Base-by-base conservation (phyloP, 2,113 vertebrate species). In the Brevimyrus niger region DNA sequence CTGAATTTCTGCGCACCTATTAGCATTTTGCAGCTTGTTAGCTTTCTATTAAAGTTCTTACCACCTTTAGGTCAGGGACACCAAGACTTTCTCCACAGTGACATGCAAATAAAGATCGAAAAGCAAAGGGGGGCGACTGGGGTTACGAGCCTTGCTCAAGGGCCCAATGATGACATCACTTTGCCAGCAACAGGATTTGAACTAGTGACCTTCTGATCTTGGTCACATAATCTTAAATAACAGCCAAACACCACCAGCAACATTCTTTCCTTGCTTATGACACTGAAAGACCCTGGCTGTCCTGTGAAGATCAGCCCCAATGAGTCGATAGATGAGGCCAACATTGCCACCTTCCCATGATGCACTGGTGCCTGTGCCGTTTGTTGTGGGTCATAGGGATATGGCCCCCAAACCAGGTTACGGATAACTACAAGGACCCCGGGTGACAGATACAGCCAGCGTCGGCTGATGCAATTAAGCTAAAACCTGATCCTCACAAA, bases 401-500 rank as follows among this genome's bases (percentile, higher is more conserved):
- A 9, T 10, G 82, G 87, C 90, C 80, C 88, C 11, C 86, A 92
- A 93, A 91, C 89, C 19, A 91, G 91, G 91, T 92, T 92, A 92
- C 23, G 19, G 80, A 55, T 86, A 83, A 35, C 35, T 88, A 47
- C 73, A 19, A 15, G 65, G 87, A 80, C 90, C 89, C 80, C 58
- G 76, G 35, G 58, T 93, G 91, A 92, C 89, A 92, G 90, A 92
- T 90, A 85, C 91, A 88, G 89, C 89, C 44, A 61, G 88, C 89
- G 76, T 89, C 23, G 17, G 88, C 55, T 91, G 83, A 90, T 82
- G 47, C 90, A 91, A 82, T 93, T 93, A 92, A 90, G 89, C 88
- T 82, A 91, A 91, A 93, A 93, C 92, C 89, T 47, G 88, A 93
- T 89, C 91, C 31, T 50, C 80, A 89, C 90, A 91, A 89, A 91